phyloP scores from a whole-genome alignment of 1,140 invertebrate species.

The Tribolium castaneum region DNA sequence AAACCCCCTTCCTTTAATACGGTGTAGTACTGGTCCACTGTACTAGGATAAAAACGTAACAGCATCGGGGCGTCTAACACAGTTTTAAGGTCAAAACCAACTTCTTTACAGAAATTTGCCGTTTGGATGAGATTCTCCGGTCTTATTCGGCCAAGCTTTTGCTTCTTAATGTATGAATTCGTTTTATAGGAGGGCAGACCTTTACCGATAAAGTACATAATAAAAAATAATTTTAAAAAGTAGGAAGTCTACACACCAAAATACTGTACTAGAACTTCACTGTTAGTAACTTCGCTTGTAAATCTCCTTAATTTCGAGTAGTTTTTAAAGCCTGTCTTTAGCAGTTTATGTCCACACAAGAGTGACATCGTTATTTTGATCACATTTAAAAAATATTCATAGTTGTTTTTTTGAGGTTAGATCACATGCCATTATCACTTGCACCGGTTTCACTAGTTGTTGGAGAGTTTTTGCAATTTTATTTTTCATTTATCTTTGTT shows the following conservation, averaged over 20 bases:
- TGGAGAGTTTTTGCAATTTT: no score
- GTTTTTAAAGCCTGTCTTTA: neutral
- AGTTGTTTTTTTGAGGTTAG: no score
- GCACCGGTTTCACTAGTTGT: no score
- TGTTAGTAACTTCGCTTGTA: neutral
- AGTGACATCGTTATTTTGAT: neutral
- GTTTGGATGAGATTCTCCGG: neutral
- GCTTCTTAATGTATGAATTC: neutral
- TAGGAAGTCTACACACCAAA: neutral
- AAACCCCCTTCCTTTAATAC: conserved; percentile 55
- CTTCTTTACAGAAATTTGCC: conserved; percentile 42
- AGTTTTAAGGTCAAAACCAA: conserved; percentile 49
- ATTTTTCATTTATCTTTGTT: no score
- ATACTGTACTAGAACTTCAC: neutral
- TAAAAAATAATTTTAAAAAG: neutral
- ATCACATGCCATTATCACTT: no score
- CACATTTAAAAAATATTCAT: neutral
- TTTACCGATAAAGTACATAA: neutral
- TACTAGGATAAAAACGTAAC: conserved; percentile 36
- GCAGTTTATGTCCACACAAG: neutral
- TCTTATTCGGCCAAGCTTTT: neutral
- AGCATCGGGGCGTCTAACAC: conserved; percentile 47
- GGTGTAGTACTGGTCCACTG: conserved; percentile 51
- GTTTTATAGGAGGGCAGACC: neutral
- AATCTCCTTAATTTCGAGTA: neutral